Percentiles rank a stretch among this genome's conserved stretches.
These are phyloP conservation scores for Dysmachus trigonus DNA, from an alignment of 2,888 invertebrate genomes.

Conservation along the genomic window DNA sequence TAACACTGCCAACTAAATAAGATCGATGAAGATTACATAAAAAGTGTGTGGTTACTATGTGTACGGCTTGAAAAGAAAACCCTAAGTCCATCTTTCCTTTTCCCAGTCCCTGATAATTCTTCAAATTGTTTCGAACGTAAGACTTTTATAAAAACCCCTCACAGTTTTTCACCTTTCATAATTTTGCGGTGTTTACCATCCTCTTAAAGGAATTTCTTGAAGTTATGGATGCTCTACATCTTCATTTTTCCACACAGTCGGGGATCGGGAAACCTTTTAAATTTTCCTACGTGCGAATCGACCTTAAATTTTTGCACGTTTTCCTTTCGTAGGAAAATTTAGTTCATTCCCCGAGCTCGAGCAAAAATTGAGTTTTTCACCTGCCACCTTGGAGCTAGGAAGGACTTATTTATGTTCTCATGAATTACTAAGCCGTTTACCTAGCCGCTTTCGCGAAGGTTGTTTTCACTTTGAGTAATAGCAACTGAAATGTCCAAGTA, in stretches of 20 bases:
- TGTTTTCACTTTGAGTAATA: neutral
- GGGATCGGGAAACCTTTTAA: neutral
- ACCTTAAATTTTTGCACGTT: constrained; percentile 20
- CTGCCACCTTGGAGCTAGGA: neutral
- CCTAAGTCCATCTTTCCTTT: neutral
- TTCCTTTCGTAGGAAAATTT: neutral
- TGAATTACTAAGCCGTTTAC: constrained; percentile 15
- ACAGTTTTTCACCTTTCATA: neutral
- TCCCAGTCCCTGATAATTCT: neutral
- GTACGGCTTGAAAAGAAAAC: neutral
- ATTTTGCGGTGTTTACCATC: neutral
- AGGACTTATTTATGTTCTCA: constrained; percentile 14
- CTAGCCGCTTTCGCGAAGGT: neutral
- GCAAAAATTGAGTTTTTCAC: neutral
- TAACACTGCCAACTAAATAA: neutral
- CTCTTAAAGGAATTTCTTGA: neutral
- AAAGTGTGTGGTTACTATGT: neutral
- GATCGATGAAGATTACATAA: neutral
- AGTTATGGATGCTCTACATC: neutral
- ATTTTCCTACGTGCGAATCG: constrained; percentile 1
- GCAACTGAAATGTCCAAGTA: neutral
- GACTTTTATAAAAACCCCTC: neutral
- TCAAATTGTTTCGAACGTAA: neutral
- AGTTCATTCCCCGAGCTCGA: neutral
- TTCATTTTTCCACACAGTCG: neutral